phyloP scores from a whole-genome alignment of 2,888 invertebrate species.

The Apodemia zela region DNA sequence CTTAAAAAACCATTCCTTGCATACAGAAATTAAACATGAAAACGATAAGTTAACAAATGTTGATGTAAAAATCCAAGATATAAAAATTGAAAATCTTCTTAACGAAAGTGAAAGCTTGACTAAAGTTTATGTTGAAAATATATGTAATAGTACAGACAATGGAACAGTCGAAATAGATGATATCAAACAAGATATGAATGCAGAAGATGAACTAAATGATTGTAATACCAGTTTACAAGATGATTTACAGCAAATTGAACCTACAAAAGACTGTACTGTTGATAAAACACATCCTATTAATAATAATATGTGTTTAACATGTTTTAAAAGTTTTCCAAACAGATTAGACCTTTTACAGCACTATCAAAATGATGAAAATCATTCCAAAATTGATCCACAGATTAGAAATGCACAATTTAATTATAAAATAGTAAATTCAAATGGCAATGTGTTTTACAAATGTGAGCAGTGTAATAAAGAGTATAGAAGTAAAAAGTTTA shows the following conservation, averaged over 20 bases:
- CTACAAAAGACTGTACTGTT: neutral
- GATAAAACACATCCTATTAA: constrained; percentile 19
- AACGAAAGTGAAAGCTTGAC: neutral
- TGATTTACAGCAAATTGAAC: neutral
- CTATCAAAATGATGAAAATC: constrained; percentile 13
- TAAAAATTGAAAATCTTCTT: neutral
- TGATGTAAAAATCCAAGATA: neutral
- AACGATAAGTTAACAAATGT: neutral
- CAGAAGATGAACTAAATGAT: constrained; percentile 18
- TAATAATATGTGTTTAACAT: constrained; percentile 20
- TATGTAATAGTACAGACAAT: neutral
- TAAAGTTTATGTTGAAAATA: constrained; percentile 23
- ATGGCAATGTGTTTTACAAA: constrained; percentile 39
- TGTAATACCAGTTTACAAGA: constrained; percentile 17
- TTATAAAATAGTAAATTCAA: constrained; percentile 15
- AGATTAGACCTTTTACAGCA: constrained; percentile 18
- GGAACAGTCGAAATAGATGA: neutral
- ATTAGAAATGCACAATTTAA: constrained; percentile 17
- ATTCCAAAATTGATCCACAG: neutral
- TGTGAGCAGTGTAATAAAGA: constrained; percentile 48
- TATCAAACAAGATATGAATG: constrained; percentile 18
- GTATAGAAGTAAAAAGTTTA: constrained; percentile 40
- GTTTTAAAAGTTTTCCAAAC: constrained; percentile 19
- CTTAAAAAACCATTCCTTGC: neutral
- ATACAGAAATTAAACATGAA: constrained; percentile 6